A percentile compares a stretch with the other conserved stretches of the same genome.
These are phyloP conservation scores for Lucifuga dentata DNA, from an alignment of 2,113 vertebrate genomes.

Conservation along the genomic window DNA sequence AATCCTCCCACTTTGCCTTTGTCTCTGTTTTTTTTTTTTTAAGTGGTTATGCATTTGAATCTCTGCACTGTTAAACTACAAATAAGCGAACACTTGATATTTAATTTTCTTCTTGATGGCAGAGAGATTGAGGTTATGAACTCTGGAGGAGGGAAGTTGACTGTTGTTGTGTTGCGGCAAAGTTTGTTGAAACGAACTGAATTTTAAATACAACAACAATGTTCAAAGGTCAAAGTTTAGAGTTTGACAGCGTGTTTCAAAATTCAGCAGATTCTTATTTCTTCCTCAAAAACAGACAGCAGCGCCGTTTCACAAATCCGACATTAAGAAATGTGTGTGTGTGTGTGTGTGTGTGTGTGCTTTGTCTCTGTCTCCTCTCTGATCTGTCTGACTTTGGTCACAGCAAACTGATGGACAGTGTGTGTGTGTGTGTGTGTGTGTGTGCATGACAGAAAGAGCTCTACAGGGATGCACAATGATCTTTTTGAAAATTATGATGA, in stretches of 20 bases:
- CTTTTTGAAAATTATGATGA: constrained; percentile 20
- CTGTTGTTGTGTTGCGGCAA: not conserved
- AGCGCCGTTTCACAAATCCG: constrained; percentile 25
- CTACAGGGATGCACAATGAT: constrained; percentile 13
- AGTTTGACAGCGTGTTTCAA: constrained; percentile 9
- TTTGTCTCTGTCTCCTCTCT: constrained; percentile 21
- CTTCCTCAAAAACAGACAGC: constrained; percentile 3
- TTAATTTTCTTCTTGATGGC: constrained; percentile 5
- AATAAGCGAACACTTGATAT: constrained; percentile 1
- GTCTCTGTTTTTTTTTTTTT: no score
- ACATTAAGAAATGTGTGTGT: constrained; percentile 38
- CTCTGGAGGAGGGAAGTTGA: not conserved
- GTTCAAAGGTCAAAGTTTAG: constrained; percentile 26
- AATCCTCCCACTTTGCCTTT: not conserved
- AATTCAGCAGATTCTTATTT: constrained; percentile 5
- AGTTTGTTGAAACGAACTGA: constrained; percentile 12
- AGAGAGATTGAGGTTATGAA: constrained; percentile 29
- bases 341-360: constrained; percentile 18
- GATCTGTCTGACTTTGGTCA: not conserved
- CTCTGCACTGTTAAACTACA: constrained; percentile 22
- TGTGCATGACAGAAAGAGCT: constrained; percentile 8
- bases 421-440: not conserved
- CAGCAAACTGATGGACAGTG: constrained; percentile 14
- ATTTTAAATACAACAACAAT: not conserved
- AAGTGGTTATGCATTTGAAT: constrained; percentile 14